A percentile compares a stretch with the other conserved stretches of the same genome.
These are phyloP conservation scores for Cephus sareptanus DNA, from an alignment of 2,888 invertebrate genomes.

Conservation along the genomic window DNA sequence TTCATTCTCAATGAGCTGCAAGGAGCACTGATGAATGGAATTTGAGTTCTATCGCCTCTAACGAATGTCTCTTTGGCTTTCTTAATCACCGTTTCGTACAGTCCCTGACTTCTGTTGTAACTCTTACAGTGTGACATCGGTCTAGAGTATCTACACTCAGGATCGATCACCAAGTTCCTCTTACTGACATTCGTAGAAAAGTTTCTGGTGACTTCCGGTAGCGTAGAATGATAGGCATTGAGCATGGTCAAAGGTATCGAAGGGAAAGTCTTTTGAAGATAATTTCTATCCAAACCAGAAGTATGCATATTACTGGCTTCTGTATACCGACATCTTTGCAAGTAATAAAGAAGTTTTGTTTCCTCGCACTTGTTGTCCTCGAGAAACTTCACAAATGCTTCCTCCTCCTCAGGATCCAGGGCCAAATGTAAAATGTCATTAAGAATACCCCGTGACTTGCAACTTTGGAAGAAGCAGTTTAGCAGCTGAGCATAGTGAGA, in stretches of 20 bases:
- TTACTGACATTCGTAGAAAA: slow-evolving; percentile 38
- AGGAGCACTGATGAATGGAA: slow-evolving; percentile 60
- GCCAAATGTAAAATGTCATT: slow-evolving; percentile 72
- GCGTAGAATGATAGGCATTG: slow-evolving; percentile 53
- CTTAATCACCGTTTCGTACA: slow-evolving; percentile 48
- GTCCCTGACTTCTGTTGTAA: slow-evolving; percentile 29
- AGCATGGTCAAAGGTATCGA: slow-evolving; percentile 44
- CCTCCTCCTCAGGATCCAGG: slow-evolving; percentile 74
- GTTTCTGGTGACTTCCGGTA: slow-evolving; percentile 52
- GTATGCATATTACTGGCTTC: slow-evolving; percentile 45
- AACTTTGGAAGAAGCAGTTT: slow-evolving; percentile 53
- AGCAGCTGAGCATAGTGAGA: slow-evolving; percentile 55
- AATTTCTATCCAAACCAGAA: not conserved
- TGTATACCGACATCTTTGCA: slow-evolving; percentile 70
- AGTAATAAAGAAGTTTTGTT: slow-evolving; percentile 77
- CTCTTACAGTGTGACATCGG: slow-evolving; percentile 57
- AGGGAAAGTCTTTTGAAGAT: slow-evolving; percentile 26
- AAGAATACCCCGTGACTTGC: slow-evolving; percentile 52
- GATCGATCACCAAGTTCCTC: slow-evolving; percentile 22
- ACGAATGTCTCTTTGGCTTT: slow-evolving; percentile 56
- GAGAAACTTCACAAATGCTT: slow-evolving; percentile 75
- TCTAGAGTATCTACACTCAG: slow-evolving; percentile 44
- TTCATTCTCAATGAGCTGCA: slow-evolving; percentile 43
- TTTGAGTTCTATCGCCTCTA: slow-evolving; percentile 41
- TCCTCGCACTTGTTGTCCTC: slow-evolving; percentile 74